Evolutionary conservation across 2,888 invertebrate genomes (phyloP), one percentile per base, ranked within the genome.

Genomic region (Catocala sponsa): DNA sequence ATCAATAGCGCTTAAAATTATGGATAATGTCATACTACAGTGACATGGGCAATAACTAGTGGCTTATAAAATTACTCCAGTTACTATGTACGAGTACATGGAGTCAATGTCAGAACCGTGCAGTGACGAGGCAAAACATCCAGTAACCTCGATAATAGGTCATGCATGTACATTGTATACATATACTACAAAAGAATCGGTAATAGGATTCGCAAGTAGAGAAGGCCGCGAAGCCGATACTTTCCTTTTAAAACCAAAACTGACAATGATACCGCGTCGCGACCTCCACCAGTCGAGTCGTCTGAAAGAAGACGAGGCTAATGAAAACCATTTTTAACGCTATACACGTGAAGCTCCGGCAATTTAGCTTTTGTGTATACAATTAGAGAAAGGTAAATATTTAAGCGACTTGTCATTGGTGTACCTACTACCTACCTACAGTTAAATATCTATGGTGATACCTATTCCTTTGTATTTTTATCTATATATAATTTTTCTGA

Each of bases 251-350:
- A 33, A 55, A 43, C 56, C 56, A 73, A 70, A 72, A 73, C 72
- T 56, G 41, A 69, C 61, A 69, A 66, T 65, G 70, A 64, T 66
- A 54, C 59, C 44, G 70, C 63, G 66, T 62, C 64, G 68, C 66
- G 75, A 68, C 82, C 81, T 80, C 77, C 77, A 61, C 62, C 42
- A 70, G 25, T 25, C 6, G 35, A 38, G 74, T 63, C 70, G 70
- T 71, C 76, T 69, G 68, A 55, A 55, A 67, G 59, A 64, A 66
- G 65, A 74, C 48, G 38, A 35, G 70, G 61, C 76, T 82, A 82
- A 78, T 79, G 74, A 74, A 72, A 70, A 58, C 25, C 43, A 47
- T 53, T 62, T 60, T 52, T 55, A 59, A 61, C 68, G 56, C 54
- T 68, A 68, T 77, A 74, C 72, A 75, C 55, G 59, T 59, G 56